Evolutionary conservation across 2,888 invertebrate species (phyloP).

Genomic region (Apoda limacodes): DNA sequence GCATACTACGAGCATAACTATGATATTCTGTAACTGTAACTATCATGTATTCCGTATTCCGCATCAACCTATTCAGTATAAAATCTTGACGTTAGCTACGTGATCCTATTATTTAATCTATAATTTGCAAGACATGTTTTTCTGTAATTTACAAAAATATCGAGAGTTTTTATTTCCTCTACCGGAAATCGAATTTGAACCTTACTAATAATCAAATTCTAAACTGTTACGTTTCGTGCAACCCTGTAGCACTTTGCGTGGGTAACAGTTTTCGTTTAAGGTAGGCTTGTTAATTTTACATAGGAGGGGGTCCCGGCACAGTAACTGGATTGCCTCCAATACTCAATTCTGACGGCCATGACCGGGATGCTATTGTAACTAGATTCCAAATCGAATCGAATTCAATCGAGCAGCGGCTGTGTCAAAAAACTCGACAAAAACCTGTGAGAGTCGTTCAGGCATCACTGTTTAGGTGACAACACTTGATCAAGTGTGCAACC

Average conservation of each 20-base stretch:
- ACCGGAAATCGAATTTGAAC: too few species aligned
- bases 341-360: constrained; percentile 42
- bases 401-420: constrained; percentile 42
- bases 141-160: too few species aligned
- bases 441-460: constrained; percentile 40
- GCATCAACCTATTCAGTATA: too few species aligned
- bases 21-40: too few species aligned
- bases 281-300: constrained; percentile 23
- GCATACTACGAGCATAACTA: too few species aligned
- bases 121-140: too few species aligned
- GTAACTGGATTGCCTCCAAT: constrained; percentile 36
- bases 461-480: constrained; percentile 42
- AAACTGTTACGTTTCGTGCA: background rate
- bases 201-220: too few species aligned
- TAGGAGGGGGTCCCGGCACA: constrained; percentile 21
- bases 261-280: constrained; percentile 20
- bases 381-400: constrained; percentile 42
- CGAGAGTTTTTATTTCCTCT: too few species aligned
- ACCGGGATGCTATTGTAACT: constrained; percentile 39
- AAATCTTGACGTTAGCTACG: too few species aligned
- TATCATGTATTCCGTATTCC: too few species aligned
- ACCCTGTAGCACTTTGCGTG: too few species aligned
- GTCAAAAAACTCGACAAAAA: constrained; percentile 51
- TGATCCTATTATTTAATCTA: too few species aligned
- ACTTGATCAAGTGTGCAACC: constrained; percentile 26